Evolutionary conservation across 2,888 invertebrate genomes (phyloP).

Genomic region (Orthonevra nobilis): DNA sequence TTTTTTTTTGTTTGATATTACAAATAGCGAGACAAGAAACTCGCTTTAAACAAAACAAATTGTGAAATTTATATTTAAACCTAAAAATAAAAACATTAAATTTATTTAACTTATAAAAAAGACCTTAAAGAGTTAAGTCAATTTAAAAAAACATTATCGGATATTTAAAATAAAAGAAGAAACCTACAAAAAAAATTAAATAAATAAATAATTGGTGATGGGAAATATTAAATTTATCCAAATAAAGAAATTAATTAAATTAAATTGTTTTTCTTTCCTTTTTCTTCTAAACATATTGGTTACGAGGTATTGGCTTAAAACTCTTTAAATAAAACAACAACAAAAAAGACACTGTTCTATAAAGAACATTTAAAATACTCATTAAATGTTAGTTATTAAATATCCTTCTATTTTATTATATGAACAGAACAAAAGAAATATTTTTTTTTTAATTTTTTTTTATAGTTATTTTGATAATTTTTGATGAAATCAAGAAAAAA

Average conservation of each 20-base stretch:
- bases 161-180: conserved; percentile 61
- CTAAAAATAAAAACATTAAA: conserved; percentile 41
- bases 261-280: conserved; percentile 36
- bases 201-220: conserved; percentile 56
- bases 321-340: conserved; percentile 41
- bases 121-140: conserved; percentile 62
- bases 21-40: conserved; percentile 57
- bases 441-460: no score
- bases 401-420: conserved; percentile 58
- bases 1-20: conserved; percentile 32
- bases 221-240: conserved; percentile 49
- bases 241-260: conserved; percentile 25
- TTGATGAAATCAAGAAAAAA: conserved; percentile 30
- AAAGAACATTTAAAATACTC: conserved; percentile 57
- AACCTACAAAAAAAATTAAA: conserved; percentile 40
- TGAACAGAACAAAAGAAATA: conserved; percentile 9
- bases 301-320: conserved; percentile 61
- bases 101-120: conserved; percentile 53
- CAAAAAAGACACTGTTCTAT: conserved; percentile 34
- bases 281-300: conserved; percentile 58
- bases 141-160: conserved; percentile 44
- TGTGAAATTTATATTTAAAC: conserved; percentile 53
- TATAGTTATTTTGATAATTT: conserved; percentile 31
- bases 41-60: conserved; percentile 64
- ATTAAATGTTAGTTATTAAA: conserved; percentile 60